Conservation (phyloP, 2,113 vertebrate species). For the Scolopax mira region DNA sequence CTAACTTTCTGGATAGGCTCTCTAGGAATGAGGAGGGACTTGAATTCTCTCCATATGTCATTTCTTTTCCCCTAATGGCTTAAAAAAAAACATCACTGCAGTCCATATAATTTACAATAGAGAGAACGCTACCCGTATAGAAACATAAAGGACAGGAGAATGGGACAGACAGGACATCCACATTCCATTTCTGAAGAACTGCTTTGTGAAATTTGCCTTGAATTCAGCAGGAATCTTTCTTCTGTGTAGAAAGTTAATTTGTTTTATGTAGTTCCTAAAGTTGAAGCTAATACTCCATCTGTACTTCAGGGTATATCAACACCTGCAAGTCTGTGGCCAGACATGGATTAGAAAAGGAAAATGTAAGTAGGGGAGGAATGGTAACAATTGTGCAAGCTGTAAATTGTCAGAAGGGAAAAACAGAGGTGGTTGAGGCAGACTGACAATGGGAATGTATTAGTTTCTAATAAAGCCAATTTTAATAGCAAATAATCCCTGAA, state of each 20-base stretch:
- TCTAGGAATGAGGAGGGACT: constrained; percentile 72
- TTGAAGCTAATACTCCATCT: background rate
- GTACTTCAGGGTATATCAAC: background rate
- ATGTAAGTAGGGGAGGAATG: background rate
- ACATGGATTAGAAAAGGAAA: background rate
- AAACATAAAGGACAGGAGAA: background rate
- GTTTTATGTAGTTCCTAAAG: background rate
- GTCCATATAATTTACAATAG: background rate
- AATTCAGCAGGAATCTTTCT: background rate
- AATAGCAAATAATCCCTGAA: background rate
- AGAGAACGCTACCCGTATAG: background rate
- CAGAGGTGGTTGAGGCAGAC: background rate
- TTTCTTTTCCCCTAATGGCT: constrained; percentile 57
- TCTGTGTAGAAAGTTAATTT: background rate
- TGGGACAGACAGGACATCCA: background rate
- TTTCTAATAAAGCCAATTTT: background rate
- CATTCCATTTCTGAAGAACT: background rate
- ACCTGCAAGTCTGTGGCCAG: constrained; percentile 23
- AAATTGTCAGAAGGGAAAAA: background rate
- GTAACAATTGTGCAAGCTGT: background rate
- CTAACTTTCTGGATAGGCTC: constrained; percentile 63
- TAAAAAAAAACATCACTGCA: constrained; percentile 13
- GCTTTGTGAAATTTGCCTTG: background rate
- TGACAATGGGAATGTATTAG: background rate
- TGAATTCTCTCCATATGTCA: constrained; percentile 58